Conservation (phyloP, 2,113 vertebrate genomes). For the Osmerus mordax region DNA sequence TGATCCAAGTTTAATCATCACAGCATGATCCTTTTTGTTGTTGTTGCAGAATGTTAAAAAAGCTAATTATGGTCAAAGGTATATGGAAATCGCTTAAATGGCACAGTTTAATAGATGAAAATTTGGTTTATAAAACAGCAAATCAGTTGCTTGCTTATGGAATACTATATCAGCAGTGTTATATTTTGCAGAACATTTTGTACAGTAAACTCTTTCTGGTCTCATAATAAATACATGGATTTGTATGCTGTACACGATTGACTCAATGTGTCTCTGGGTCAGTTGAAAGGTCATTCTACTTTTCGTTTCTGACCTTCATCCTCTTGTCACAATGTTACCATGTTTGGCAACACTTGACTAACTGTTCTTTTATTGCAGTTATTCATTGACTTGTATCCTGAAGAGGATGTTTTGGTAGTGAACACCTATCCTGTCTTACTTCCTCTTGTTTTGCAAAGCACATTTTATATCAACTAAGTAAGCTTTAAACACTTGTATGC, state of each 20-base stretch:
- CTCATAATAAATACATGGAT: too few relatives aligned
- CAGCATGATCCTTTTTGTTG: not conserved
- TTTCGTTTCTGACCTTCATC: not conserved
- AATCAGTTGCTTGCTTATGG: too few relatives aligned
- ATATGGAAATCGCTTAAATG: not conserved
- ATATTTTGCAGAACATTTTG: too few relatives aligned
- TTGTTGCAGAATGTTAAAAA: not conserved
- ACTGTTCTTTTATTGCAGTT: constrained; percentile 6
- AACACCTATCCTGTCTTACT: constrained; percentile 11
- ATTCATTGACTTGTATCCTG: not conserved
- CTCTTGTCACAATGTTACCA: not conserved
- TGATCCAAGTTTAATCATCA: not conserved
- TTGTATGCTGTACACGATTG: not conserved
- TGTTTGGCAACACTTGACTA: not conserved
- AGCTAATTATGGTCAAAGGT: not conserved
- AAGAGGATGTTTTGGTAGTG: not conserved
- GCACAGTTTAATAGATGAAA: too few relatives aligned
- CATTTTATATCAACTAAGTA: too few relatives aligned
- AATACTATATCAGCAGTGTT: too few relatives aligned
- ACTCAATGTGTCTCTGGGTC: not conserved
- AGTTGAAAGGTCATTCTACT: not conserved
- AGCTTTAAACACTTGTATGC: too few relatives aligned
- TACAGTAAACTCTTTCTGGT: too few relatives aligned
- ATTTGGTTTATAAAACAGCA: too few relatives aligned
- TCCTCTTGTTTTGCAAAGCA: not conserved